Conservation (phyloP, 2,113 vertebrate genomes). For the Xenopus tropicalis region UCB_Xtro_10.0 CM004446.2:103278501-103279000, state of each 20-base stretch:
- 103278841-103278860: not conserved
- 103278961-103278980: conserved; percentile 14
- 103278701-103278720: not conserved
- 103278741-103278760: not conserved
- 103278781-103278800: not conserved
- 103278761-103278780: too few species aligned
- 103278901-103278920: conserved; percentile 35
- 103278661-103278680: not conserved
- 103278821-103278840: conserved; percentile 1
- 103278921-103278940: conserved; percentile 30
- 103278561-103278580: too few species aligned
- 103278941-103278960: conserved; percentile 30
- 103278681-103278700: not conserved
- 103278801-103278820: not conserved
- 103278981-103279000: conserved; percentile 32
- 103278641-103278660: not conserved
- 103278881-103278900: conserved; percentile 17
- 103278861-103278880: conserved; percentile 1
- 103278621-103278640: not conserved
- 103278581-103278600: too few species aligned
- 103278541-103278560: too few species aligned
- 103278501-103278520: too few species aligned
- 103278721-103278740: not conserved
- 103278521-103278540: too few species aligned
- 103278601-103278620: too few species aligned